A percentile compares a stretch with the other conserved stretches of the same genome.
These are phyloP conservation scores for Ondatra zibethicus DNA, from an alignment of 2,113 vertebrate genomes.

Conservation along the genomic window DNA sequence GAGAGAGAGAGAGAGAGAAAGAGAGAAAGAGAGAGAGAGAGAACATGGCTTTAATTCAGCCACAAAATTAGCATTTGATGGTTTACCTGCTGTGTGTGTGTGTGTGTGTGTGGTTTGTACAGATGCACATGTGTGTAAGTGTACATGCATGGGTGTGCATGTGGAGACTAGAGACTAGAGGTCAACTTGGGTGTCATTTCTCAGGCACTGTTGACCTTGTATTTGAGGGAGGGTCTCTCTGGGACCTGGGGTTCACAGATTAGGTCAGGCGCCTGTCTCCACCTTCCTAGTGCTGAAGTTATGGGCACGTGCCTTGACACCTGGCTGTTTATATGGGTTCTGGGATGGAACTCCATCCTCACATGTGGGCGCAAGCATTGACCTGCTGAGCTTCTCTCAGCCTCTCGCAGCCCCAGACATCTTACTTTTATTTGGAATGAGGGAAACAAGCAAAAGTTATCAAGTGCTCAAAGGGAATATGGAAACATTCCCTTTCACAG, in stretches of 20 bases:
- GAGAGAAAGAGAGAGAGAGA: too few relatives aligned
- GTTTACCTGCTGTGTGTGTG: neutral
- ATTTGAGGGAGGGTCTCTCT: neutral
- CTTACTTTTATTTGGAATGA: neutral
- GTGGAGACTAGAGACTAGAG: neutral
- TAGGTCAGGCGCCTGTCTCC: neutral
- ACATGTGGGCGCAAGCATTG: neutral
- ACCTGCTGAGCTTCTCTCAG: neutral
- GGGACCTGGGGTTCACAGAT: neutral
- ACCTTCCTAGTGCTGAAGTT: neutral
- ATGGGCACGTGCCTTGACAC: neutral
- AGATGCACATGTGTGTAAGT: neutral
- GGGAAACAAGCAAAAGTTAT: neutral
- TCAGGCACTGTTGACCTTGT: neutral
- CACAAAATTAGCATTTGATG: neutral
- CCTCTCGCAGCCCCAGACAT: neutral
- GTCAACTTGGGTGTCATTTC: neutral
- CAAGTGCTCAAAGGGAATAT: neutral
- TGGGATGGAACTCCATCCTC: too few relatives aligned
- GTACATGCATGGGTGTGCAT: neutral
- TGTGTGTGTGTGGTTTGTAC: neutral
- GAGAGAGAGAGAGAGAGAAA: too few relatives aligned
- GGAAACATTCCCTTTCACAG: neutral
- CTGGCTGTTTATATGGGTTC: neutral
- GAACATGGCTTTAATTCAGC: neutral